Percentiles rank a stretch among this genome's conserved stretches.
Evolutionary conservation across 1,140 invertebrate species (phyloP).

Genomic region (Trichonephila clavipes): DNA sequence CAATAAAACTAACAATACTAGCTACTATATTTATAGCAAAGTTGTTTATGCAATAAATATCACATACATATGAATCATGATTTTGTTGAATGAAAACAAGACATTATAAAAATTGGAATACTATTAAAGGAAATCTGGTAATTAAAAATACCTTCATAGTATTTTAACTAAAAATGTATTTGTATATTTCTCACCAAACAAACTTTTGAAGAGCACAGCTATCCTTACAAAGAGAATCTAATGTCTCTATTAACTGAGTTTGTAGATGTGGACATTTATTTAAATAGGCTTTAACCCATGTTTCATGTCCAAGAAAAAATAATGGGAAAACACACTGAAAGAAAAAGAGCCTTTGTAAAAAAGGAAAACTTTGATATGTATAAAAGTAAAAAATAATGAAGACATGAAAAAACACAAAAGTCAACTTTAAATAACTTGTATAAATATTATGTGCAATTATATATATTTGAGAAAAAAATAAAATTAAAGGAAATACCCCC

Average conservation of each 20-base stretch:
- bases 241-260: slow-evolving; percentile 15
- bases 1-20: too few species aligned
- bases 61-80: too few species aligned
- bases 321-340: slow-evolving; percentile 44
- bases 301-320: slow-evolving; percentile 37
- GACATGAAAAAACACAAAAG: too few species aligned
- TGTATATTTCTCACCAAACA: not conserved
- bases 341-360: not conserved
- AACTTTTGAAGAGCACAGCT: not conserved
- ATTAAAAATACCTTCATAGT: not conserved
- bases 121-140: too few species aligned
- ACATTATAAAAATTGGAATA: too few species aligned
- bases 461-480: too few species aligned
- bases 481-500: too few species aligned
- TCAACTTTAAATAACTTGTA: too few species aligned
- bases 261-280: not conserved
- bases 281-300: slow-evolving; percentile 24
- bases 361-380: not conserved
- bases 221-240: not conserved
- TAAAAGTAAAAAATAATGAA: not conserved
- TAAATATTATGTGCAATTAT: too few species aligned
- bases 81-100: too few species aligned
- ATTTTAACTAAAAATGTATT: not conserved
- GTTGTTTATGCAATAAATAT: too few species aligned
- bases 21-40: too few species aligned